phyloP scores from a whole-genome alignment of 2,888 invertebrate genomes.

The Pomacea canaliculata region DNA sequence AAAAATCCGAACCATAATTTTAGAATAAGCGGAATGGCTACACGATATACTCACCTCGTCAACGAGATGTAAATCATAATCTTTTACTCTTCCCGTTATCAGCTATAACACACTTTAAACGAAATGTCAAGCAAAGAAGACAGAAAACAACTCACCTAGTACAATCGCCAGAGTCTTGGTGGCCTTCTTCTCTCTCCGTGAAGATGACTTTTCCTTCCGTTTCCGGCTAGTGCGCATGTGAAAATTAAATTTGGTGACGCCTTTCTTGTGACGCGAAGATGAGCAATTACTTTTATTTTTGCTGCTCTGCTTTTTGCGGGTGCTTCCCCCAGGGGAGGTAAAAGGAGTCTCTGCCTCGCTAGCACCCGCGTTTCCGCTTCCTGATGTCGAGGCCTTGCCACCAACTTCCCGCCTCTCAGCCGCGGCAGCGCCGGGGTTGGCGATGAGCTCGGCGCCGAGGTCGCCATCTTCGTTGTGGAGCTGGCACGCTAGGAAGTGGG shows the following conservation, averaged over 20 bases:
- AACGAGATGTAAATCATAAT: too few species aligned
- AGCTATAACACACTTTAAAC: too few species aligned
- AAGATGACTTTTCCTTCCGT: conserved; percentile 67
- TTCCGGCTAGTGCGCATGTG: conserved; percentile 85
- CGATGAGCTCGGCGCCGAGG: conserved; percentile 86
- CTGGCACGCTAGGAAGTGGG: conserved; percentile 15
- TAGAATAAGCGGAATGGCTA: too few species aligned
- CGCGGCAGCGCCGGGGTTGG: conserved; percentile 82
- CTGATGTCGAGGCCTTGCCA: conserved; percentile 59
- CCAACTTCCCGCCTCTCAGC: conserved; percentile 38
- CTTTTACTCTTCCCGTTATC: too few species aligned
- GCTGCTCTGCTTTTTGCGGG: conserved; percentile 27
- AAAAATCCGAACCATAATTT: too few species aligned
- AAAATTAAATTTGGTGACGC: conserved; percentile 67
- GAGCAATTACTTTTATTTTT: conserved; percentile 22
- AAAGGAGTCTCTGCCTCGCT: conserved; percentile 53
- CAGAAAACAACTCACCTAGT: conserved; percentile 80
- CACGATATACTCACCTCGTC: too few species aligned
- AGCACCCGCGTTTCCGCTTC: conserved; percentile 82
- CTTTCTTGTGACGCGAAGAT: conserved; percentile 49
- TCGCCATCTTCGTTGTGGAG: conserved; percentile 14
- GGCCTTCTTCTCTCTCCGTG: conserved; percentile 86
- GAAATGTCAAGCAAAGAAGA: too few species aligned
- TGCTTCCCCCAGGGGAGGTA: conserved; percentile 28
- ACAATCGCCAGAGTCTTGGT: conserved; percentile 99